Evolutionary conservation across 1,140 invertebrate species (phyloP), one percentile per base, ranked within the genome.

Genomic region (Chionoecetes opilio): DNA sequence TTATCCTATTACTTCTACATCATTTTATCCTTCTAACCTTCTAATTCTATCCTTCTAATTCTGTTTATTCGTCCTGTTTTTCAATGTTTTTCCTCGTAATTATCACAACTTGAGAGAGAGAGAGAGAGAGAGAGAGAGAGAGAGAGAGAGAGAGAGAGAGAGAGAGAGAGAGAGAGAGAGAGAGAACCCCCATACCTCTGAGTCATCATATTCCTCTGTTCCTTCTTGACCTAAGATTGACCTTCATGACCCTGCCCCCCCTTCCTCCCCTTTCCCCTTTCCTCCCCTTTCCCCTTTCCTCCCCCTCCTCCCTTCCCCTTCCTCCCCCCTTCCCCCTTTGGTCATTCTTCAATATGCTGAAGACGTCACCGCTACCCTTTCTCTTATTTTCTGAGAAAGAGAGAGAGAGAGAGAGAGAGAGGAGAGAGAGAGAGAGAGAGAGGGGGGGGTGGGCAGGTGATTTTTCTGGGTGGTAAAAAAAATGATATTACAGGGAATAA

Each of bases 141-240:
- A n/a, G 46, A 75, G 63, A n/a, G 46, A 75, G 26, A 5, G 21
- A 21, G 26, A n/a, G 63, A 75, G 53, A 21, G 21, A 75, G 5
- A 21, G 63, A 21, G 26, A n/a, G 21, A n/a, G 63, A 21, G 26
- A n/a, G 63, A 21, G 63, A 75, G 63, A n/a, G 63, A 21, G 21
- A 75, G 63, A 21, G 63, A n/a, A 26, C 63, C 26, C 63, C 21
- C 46, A 53, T 53, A 53, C 11, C 21, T 46, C 63, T 75, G 63
- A 75, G 63, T 75, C 63, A 75, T 75, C 63, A 75, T 75, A 75
- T 75, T 75, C n/a, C 21, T 75, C 21, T 75, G 63, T 75, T 75
- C 63, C n/a, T 75, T 26, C 63, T 75, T 75, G 63, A 75, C 63
- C 63, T n/a, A 26, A 75, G 26, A 17, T 3, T 75, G 63, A 75